phyloP scores from a whole-genome alignment of 2,113 vertebrate species.

The Megaceryle maxima region DNA sequence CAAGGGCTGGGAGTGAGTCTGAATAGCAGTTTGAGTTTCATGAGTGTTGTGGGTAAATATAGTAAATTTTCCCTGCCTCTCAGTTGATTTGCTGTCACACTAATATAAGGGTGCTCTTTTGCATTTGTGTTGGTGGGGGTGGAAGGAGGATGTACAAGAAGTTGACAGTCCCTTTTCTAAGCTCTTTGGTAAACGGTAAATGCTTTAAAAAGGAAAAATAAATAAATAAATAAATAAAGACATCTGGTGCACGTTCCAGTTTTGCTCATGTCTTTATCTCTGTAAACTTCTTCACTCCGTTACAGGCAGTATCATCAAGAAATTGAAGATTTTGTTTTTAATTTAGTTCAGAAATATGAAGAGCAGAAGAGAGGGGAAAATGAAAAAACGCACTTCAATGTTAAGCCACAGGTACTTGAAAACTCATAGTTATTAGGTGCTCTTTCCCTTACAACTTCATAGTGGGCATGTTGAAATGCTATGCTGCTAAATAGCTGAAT shows the following conservation, averaged over 20 bases:
- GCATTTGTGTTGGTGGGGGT: neutral
- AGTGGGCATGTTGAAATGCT: neutral
- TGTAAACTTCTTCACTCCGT: neutral
- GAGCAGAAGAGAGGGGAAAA: conserved; percentile 75
- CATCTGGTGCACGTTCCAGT: neutral
- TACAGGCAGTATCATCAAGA: conserved; percentile 92
- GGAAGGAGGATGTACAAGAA: neutral
- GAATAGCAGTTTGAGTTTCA: neutral
- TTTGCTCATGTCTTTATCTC: neutral
- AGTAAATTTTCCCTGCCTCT: neutral
- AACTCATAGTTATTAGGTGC: neutral
- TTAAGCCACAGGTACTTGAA: conserved; percentile 89
- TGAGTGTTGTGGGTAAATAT: neutral
- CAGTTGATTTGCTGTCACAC: neutral
- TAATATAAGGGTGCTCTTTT: neutral
- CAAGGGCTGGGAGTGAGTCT: neutral
- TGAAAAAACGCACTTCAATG: conserved; percentile 76
- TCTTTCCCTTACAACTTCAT: neutral
- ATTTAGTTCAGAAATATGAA: conserved; percentile 86
- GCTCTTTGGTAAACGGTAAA: neutral
- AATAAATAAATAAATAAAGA: neutral
- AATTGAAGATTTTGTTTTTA: conserved; percentile 91
- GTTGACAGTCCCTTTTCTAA: neutral
- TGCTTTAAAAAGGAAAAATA: neutral
- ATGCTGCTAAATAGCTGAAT: neutral